phyloP scores from a whole-genome alignment of 1,140 invertebrate species.

The Elysia chlorotica region DNA sequence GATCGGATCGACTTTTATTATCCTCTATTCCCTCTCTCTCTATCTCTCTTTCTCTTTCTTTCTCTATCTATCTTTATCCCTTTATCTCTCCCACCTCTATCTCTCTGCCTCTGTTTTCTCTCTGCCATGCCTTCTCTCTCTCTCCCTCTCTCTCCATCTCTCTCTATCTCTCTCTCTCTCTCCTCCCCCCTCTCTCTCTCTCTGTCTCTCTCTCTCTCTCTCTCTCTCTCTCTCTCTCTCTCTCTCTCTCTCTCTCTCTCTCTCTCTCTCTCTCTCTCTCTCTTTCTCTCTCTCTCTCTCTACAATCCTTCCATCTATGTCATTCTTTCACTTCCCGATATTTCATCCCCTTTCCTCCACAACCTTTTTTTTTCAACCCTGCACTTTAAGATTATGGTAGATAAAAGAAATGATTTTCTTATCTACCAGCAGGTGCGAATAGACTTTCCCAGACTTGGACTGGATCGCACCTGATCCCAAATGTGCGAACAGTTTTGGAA shows the following conservation, averaged over 20 bases:
- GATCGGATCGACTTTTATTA: background rate
- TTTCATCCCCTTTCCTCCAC: background rate
- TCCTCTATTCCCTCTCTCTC: background rate
- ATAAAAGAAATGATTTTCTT: background rate
- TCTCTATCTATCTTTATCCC: background rate
- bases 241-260: background rate
- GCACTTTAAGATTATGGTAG: background rate
- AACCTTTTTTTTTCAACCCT: background rate
- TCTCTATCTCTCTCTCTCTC: conserved; percentile 2
- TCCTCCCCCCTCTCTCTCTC: background rate
- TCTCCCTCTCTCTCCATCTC: background rate
- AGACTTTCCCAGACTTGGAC: background rate
- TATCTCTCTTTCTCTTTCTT: background rate
- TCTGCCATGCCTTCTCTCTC: background rate
- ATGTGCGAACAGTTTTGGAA: too few species aligned
- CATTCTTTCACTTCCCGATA: background rate
- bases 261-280: background rate
- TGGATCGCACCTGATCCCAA: background rate
- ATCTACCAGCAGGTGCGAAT: background rate
- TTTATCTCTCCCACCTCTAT: background rate
- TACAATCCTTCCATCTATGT: background rate
- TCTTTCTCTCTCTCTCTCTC: background rate
- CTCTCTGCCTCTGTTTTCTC: background rate
- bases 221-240: background rate
- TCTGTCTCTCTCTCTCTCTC: background rate